These are phyloP conservation scores for Brachynemurus nebulosus DNA, from an alignment of 2,888 invertebrate genomes.

Conservation along the genomic window DNA sequence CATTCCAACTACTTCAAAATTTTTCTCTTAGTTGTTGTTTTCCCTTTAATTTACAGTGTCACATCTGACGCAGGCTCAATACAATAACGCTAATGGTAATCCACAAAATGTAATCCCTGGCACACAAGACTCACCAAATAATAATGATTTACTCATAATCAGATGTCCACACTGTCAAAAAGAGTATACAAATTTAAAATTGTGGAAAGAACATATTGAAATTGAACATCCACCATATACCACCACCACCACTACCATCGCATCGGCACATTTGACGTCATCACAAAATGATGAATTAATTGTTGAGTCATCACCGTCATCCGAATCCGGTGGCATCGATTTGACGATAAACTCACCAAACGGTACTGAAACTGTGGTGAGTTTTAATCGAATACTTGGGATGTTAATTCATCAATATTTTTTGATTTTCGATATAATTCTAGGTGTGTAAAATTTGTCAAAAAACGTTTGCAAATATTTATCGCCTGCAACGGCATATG, in stretches of 20 bases:
- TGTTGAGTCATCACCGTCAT: not conserved
- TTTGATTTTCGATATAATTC: conserved; percentile 23
- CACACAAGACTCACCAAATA: no score
- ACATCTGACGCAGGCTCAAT: no score
- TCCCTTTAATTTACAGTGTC: no score
- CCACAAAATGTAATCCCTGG: no score
- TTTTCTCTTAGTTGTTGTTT: no score
- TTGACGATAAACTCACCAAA: not conserved
- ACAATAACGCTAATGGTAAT: no score
- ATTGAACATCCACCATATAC: conserved; percentile 28
- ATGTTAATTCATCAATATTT: no score
- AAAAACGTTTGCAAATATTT: conserved; percentile 95
- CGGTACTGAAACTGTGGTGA: conserved; percentile 2
- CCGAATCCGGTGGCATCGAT: not conserved
- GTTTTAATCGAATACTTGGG: no score
- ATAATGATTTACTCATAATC: no score
- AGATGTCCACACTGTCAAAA: conserved; percentile 38
- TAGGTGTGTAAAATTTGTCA: conserved; percentile 94
- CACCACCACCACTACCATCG: conserved; percentile 25
- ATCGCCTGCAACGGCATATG: conserved; percentile 95
- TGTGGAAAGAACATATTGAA: conserved; percentile 38
- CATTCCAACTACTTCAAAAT: no score
- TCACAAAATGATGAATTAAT: conserved; percentile 15
- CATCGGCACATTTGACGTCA: conserved; percentile 8
- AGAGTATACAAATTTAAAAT: conserved; percentile 33